Evolutionary conservation across 1,140 invertebrate genomes (phyloP), one percentile per base, ranked within the genome.

Genomic region (Mya arenaria): DNA sequence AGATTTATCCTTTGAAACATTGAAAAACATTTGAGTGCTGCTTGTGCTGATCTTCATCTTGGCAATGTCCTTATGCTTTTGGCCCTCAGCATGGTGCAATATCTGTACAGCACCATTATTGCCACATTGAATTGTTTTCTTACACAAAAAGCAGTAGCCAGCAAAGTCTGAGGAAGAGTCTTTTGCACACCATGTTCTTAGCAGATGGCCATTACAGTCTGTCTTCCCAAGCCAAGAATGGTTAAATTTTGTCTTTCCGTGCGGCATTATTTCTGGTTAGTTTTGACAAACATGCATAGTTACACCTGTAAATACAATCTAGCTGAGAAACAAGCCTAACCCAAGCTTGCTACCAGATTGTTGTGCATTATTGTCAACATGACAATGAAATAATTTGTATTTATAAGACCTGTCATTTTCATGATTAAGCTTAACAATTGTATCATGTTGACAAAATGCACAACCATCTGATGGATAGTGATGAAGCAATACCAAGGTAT

Each of bases 151-250:
- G 28, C 60, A 62, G 32, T 62, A 62, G 17, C 60, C 60, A 62
- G 60, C 60, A 62, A 62, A 4, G 32, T 62, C 60, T 23, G 60
- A 62, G 32, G 60, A 62, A 30, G 60, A 62, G 60, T 62, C 60
- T 28, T 62, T 62, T 25, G 19, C 32, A 25, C 60, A 62, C 60
- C 60, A 62, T 23, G 60, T 62, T 17, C 30, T 62, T 62, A 62
- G 60, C 30, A 23, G 60, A 62, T 62, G 60, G 19, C 60, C 25
- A 62, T 62, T 19, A 34, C 60, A 62, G 60, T 62, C 32, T 19
- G 32, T 62, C 30, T 62, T 4, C 19, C 60, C 60, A 25, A 62
- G 25, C 60, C 60, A 62, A 15, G 60, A 30, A 62, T 19, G 19
- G n/a, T 30, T 62, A 62, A 62, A 2, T 34, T 62, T 62, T 19